Conservation (phyloP, 1,140 invertebrate genomes). For the Notospermus geniculatus region DNA sequence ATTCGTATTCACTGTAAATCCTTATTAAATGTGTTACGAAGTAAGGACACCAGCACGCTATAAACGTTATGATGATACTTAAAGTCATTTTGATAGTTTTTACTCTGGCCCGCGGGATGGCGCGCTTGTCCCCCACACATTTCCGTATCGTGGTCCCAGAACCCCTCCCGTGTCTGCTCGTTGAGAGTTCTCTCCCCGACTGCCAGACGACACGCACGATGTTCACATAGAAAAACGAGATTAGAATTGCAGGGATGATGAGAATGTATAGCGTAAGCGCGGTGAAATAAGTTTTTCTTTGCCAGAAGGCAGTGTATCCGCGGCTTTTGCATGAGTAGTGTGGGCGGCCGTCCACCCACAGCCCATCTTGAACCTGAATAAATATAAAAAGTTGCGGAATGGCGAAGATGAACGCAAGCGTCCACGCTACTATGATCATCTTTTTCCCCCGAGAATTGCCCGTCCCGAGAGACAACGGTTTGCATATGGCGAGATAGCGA, state of each 20-base stretch:
- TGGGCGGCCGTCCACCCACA: conserved; percentile 35
- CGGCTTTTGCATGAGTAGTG: conserved; percentile 46
- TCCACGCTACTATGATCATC: conserved; percentile 53
- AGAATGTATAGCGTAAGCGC: conserved; percentile 55
- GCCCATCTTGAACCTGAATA: conserved; percentile 35
- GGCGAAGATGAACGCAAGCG: conserved; percentile 53
- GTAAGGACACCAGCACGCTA: conserved; percentile 58
- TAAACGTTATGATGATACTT: conserved; percentile 54
- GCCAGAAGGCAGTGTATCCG: conserved; percentile 57
- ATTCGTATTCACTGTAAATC: conserved; percentile 56
- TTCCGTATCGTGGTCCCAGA: conserved; percentile 30
- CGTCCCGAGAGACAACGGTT: conserved; percentile 50
- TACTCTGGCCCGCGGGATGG: conserved; percentile 55
- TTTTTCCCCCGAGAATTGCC: conserved; percentile 31
- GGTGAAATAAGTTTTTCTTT: conserved; percentile 55
- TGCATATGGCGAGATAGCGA: conserved; percentile 57
- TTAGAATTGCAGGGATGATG: conserved; percentile 51
- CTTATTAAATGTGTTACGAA: conserved; percentile 53
- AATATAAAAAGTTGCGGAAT: conserved; percentile 59
- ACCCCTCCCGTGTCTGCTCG: conserved; percentile 15
- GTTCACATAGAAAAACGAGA: conserved; percentile 57
- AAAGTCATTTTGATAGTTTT: conserved; percentile 58
- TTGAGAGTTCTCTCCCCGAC: conserved; percentile 20
- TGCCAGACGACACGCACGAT: conserved; percentile 56
- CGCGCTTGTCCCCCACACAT: conserved; percentile 31